Evolutionary conservation across 2,113 vertebrate genomes (phyloP).

Genomic region (Macrotus californicus): DNA sequence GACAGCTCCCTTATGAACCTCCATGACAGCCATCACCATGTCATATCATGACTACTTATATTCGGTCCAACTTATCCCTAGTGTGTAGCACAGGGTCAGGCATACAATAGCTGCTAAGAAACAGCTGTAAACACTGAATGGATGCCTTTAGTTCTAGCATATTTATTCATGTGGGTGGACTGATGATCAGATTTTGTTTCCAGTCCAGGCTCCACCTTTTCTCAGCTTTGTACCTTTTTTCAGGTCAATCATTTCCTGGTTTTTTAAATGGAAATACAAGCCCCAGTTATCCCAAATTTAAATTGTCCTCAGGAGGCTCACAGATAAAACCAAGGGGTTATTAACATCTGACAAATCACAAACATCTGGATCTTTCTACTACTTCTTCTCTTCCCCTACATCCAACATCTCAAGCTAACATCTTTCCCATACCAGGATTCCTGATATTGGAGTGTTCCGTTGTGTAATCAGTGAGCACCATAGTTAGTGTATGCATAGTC

Average conservation of each 20-base stretch:
- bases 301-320: neutral
- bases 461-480: neutral
- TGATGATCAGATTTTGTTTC: neutral
- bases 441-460: neutral
- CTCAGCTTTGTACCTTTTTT: neutral
- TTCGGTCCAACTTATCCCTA: neutral
- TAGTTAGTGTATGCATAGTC: neutral
- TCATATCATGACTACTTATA: neutral
- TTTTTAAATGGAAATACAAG: neutral
- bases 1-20: neutral
- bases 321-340: neutral
- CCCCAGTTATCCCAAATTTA: neutral
- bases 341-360: neutral
- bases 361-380: neutral
- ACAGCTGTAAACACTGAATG: neutral
- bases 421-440: neutral
- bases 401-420: neutral
- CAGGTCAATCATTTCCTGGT: neutral
- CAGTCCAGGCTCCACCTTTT: neutral
- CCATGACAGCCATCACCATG: no score
- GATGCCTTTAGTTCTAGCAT: neutral
- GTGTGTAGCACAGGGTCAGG: no score
- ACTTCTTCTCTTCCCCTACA: neutral
- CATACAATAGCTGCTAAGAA: neutral
- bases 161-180: neutral